phyloP scores from a whole-genome alignment of 2,113 vertebrate species.

The Calidris pugnax region DNA sequence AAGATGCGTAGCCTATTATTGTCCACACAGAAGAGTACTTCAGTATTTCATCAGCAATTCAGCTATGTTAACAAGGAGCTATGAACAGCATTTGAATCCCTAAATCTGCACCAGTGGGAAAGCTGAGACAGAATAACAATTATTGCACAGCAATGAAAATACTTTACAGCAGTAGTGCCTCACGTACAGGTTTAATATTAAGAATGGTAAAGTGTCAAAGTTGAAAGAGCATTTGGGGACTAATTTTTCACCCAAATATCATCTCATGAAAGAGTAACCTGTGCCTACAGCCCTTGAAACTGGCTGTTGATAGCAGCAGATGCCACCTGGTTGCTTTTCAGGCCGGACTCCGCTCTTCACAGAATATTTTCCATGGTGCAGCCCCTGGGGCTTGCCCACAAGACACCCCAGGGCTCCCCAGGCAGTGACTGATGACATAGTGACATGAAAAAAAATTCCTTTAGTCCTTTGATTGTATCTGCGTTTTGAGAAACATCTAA shows the following conservation, averaged over 20 bases:
- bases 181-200: neutral
- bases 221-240: neutral
- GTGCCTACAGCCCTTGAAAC: neutral
- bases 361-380: neutral
- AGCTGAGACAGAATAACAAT: neutral
- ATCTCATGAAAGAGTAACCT: neutral
- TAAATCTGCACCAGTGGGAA: neutral
- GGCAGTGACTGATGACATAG: neutral
- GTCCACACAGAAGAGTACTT: neutral
- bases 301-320: neutral
- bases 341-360: neutral
- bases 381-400: neutral
- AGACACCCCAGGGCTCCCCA: neutral
- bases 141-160: neutral
- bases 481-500: neutral
- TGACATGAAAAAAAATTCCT: neutral
- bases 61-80: neutral
- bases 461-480: neutral
- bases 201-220: neutral
- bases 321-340: neutral
- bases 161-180: neutral
- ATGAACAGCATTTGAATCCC: neutral
- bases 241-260: neutral
- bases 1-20: neutral
- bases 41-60: neutral